Percentiles rank a stretch among this genome's conserved stretches.
Evolutionary conservation across 2,888 invertebrate genomes (phyloP).

Genomic region (Megaustenia siamemsis): DNA sequence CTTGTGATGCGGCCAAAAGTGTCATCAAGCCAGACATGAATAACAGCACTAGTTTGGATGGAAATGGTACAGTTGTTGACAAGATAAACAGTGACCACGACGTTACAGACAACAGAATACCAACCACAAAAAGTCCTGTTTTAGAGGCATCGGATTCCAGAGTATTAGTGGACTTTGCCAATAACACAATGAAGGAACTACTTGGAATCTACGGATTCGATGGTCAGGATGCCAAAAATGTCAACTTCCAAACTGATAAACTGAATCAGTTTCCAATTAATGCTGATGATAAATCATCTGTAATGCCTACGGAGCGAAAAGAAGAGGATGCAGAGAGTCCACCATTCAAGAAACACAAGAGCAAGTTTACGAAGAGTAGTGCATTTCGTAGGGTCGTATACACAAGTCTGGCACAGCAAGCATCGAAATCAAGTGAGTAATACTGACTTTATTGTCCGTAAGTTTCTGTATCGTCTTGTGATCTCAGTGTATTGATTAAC

Average conservation of each 20-base stretch:
- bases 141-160: conserved; percentile 44
- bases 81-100: not conserved
- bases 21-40: not conserved
- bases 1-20: not conserved
- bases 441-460: not conserved
- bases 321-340: not conserved
- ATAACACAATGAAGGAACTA: conserved; percentile 89
- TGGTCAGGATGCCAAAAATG: conserved; percentile 81
- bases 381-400: conserved; percentile 1
- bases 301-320: not conserved
- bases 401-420: conserved; percentile 4
- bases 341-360: conserved; percentile 3
- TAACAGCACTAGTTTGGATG: no score
- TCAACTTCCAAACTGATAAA: not conserved
- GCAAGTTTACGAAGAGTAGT: not conserved
- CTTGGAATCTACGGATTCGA: conserved; percentile 88
- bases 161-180: conserved; percentile 88
- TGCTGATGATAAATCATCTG: not conserved
- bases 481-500: no score
- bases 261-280: not conserved
- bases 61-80: not conserved
- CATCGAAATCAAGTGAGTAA: not conserved
- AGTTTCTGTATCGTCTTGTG: no score
- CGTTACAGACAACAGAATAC: not conserved
- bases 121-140: not conserved